phyloP scores from a whole-genome alignment of 2,113 vertebrate genomes.

The Laticauda colubrina region DNA sequence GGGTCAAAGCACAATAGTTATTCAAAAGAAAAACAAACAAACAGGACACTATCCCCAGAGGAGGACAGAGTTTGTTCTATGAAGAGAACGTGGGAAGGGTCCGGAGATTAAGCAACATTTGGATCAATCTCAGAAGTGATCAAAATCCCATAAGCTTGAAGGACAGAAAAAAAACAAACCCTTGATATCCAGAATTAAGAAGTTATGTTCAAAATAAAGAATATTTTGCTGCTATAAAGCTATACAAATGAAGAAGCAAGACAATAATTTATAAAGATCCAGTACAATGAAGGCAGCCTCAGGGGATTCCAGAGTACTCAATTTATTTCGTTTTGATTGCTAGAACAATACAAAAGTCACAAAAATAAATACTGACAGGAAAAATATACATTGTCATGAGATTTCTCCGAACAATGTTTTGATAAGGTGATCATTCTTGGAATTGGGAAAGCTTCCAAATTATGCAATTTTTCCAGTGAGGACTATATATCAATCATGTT shows the following conservation, averaged over 20 bases:
- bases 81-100: not conserved
- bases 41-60: not conserved
- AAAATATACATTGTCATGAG: not conserved
- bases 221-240: not conserved
- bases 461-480: not conserved
- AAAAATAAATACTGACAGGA: not conserved
- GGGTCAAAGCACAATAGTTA: not conserved
- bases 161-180: not conserved
- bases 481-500: not conserved
- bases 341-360: not conserved
- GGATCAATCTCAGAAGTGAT: not conserved
- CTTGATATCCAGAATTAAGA: not conserved
- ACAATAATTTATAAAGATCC: not conserved
- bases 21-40: not conserved
- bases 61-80: not conserved
- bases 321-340: not conserved
- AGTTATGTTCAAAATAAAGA: not conserved
- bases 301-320: not conserved
- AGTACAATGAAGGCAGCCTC: not conserved
- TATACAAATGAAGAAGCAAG: not conserved
- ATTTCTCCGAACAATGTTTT: not conserved
- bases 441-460: not conserved
- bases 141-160: not conserved
- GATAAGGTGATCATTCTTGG: not conserved
- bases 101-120: not conserved